phyloP scores from a whole-genome alignment of 2,888 invertebrate genomes.

The Graphium colonna region DNA sequence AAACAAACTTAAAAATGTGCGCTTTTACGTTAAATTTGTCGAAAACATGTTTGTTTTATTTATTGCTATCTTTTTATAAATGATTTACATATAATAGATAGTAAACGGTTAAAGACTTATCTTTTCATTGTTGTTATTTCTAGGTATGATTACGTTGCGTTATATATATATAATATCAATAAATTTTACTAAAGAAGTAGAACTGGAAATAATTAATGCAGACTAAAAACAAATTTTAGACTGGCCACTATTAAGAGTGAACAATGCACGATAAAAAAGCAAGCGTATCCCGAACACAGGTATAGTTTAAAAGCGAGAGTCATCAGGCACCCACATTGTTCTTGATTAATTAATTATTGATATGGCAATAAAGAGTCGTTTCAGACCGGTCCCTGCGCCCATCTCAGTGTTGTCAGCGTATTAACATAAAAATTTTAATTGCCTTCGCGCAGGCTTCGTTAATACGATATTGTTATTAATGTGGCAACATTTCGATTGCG shows the following conservation, averaged over 20 bases:
- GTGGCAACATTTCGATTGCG: conserved; percentile 39
- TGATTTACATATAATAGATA: too few relatives aligned
- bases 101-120: too few relatives aligned
- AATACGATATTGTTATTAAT: conserved; percentile 47
- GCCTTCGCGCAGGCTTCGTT: conserved; percentile 47
- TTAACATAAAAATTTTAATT: conserved; percentile 75
- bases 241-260: not conserved
- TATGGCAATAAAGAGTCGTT: conserved; percentile 44
- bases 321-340: conserved; percentile 53
- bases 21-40: too few relatives aligned
- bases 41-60: too few relatives aligned
- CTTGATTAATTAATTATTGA: conserved; percentile 62
- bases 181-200: too few relatives aligned
- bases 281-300: not conserved
- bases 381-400: conserved; percentile 51
- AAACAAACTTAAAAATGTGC: too few relatives aligned
- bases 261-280: conserved; percentile 8
- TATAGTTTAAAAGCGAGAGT: conserved; percentile 38
- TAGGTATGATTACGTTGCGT: too few relatives aligned
- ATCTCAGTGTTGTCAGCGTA: conserved; percentile 39
- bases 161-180: too few relatives aligned
- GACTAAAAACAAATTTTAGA: not conserved
- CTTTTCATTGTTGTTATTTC: too few relatives aligned
- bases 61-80: too few relatives aligned
- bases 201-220: too few relatives aligned